Evolutionary conservation across 2,888 invertebrate species (phyloP).

Genomic region (Euproctis similis): DNA sequence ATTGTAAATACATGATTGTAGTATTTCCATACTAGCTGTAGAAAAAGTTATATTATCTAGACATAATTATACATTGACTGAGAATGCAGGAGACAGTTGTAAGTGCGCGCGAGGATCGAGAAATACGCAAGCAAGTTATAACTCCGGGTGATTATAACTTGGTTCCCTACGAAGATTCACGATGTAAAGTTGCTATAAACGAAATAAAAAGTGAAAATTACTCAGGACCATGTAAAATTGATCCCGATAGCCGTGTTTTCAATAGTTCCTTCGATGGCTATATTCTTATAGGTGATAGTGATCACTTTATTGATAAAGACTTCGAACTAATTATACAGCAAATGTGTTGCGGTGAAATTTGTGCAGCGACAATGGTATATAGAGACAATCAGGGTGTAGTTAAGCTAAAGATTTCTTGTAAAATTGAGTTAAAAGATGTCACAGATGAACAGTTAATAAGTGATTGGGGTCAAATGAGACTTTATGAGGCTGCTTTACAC

Average conservation of each 20-base stretch:
- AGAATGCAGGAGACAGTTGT: slow-evolving; percentile 35
- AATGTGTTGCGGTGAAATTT: slow-evolving; percentile 69
- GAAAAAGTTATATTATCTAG: no score
- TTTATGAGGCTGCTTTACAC: slow-evolving; percentile 63
- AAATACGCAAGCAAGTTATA: slow-evolving; percentile 51
- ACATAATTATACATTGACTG: no score
- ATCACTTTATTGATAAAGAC: slow-evolving; percentile 66
- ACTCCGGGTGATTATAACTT: slow-evolving; percentile 52
- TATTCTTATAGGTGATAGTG: slow-evolving; percentile 66
- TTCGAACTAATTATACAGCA: slow-evolving; percentile 70
- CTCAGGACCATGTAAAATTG: slow-evolving; percentile 40
- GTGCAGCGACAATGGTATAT: slow-evolving; percentile 51
- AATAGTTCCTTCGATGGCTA: slow-evolving; percentile 53
- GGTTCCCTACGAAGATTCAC: slow-evolving; percentile 62
- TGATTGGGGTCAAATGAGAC: slow-evolving; percentile 74
- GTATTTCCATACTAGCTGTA: no score
- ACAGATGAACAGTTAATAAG: slow-evolving; percentile 67
- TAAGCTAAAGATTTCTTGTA: slow-evolving; percentile 50
- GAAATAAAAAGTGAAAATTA: slow-evolving; percentile 42
- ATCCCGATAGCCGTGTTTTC: slow-evolving; percentile 47
- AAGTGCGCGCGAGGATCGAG: slow-evolving; percentile 46
- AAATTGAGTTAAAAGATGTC: slow-evolving; percentile 54
- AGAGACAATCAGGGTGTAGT: slow-evolving; percentile 38
- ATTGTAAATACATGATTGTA: no score
- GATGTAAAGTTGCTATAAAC: slow-evolving; percentile 51